These are phyloP conservation scores for Lophius piscatorius DNA, from an alignment of 2,113 vertebrate species.

Conservation along the genomic window DNA sequence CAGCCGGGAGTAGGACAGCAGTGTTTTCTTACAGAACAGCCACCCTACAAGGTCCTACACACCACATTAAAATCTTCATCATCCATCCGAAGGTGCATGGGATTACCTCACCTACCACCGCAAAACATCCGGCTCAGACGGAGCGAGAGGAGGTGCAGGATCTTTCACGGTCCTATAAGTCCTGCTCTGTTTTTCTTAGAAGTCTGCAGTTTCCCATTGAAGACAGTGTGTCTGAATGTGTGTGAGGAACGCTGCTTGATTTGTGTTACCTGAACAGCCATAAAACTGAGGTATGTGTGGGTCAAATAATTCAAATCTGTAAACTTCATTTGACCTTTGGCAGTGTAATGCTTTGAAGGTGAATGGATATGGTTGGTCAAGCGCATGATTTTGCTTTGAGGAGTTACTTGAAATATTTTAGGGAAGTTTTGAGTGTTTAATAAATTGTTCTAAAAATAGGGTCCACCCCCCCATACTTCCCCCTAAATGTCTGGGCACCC, in stretches of 20 bases:
- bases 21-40: slow-evolving; percentile 9
- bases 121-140: slow-evolving; percentile 4
- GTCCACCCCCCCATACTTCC: slow-evolving; percentile 28
- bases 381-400: slow-evolving; percentile 60
- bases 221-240: not conserved
- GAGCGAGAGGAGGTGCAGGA: slow-evolving; percentile 31
- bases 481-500: slow-evolving; percentile 53
- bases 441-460: slow-evolving; percentile 76
- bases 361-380: slow-evolving; percentile 13
- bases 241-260: slow-evolving; percentile 15
- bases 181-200: slow-evolving; percentile 45
- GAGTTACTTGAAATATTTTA: slow-evolving; percentile 68
- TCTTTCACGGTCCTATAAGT: slow-evolving; percentile 42
- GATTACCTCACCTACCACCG: slow-evolving; percentile 43
- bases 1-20: slow-evolving; percentile 21
- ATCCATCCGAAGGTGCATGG: slow-evolving; percentile 31
- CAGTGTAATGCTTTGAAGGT: slow-evolving; percentile 43
- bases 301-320: slow-evolving; percentile 33
- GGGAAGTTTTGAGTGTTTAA: slow-evolving; percentile 67
- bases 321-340: slow-evolving; percentile 26
- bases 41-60: not conserved
- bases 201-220: slow-evolving; percentile 33
- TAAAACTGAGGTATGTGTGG: slow-evolving; percentile 40
- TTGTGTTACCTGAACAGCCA: slow-evolving; percentile 17
- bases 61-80: slow-evolving; percentile 32